Evolutionary conservation across 2,888 invertebrate species (phyloP).

Genomic region (Drosophila niveifrons): DNA sequence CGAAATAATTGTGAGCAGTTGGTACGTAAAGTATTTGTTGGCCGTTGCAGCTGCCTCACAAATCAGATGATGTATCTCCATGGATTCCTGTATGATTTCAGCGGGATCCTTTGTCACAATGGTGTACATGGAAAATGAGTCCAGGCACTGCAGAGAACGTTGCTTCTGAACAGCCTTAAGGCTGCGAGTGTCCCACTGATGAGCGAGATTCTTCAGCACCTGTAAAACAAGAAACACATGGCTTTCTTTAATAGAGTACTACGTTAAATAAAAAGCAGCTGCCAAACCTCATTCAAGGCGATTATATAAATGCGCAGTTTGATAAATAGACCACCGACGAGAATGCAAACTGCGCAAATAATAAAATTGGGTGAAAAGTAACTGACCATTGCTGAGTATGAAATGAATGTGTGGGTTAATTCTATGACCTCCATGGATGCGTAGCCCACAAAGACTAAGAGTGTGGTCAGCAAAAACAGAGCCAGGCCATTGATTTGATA

Average conservation of each 20-base stretch:
- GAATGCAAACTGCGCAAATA: slow-evolving; percentile 67
- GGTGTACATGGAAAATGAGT: slow-evolving; percentile 84
- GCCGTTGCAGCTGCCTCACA: slow-evolving; percentile 85
- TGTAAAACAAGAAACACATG: slow-evolving; percentile 38
- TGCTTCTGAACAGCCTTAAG: slow-evolving; percentile 73
- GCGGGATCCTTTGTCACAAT: slow-evolving; percentile 83
- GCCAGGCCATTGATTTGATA: slow-evolving; percentile 48
- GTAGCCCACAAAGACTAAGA: slow-evolving; percentile 49
- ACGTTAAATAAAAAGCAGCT: rapidly evolving
- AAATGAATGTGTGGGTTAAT: slow-evolving; percentile 31
- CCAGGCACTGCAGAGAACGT: slow-evolving; percentile 82
- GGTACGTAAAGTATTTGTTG: slow-evolving; percentile 85
- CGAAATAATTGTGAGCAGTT: slow-evolving; percentile 84
- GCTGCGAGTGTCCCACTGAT: slow-evolving; percentile 82
- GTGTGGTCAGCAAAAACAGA: slow-evolving; percentile 38
- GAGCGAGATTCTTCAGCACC: slow-evolving; percentile 83
- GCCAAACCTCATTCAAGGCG: slow-evolving; percentile 76
- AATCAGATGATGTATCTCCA: slow-evolving; percentile 85
- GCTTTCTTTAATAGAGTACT: neutral
- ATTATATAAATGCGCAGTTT: slow-evolving; percentile 70
- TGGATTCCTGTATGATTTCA: slow-evolving; percentile 84
- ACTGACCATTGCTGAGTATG: slow-evolving; percentile 52
- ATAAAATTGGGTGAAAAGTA: slow-evolving; percentile 80
- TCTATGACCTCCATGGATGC: slow-evolving; percentile 59
- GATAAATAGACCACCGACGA: slow-evolving; percentile 60